Percentiles rank a stretch among this genome's conserved stretches.
Conservation (phyloP, 2,888 invertebrate species). For the Philereme vetulata region DNA sequence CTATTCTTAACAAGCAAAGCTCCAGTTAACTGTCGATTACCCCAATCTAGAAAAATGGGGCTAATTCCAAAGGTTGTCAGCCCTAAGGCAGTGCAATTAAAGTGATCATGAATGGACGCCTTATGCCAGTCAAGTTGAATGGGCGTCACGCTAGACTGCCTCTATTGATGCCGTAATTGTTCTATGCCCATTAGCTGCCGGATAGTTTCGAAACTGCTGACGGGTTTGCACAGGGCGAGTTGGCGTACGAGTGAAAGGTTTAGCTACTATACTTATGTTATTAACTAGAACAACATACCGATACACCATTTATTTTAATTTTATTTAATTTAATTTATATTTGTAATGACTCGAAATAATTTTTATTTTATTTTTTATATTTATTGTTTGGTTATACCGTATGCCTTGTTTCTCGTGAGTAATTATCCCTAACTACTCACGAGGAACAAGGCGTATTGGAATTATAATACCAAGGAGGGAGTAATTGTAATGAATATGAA, state of each 20-base stretch:
- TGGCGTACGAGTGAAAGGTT: not conserved
- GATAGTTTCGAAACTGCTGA: conserved; percentile 5
- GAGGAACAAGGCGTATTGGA: too few relatives aligned
- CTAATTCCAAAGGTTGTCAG: conserved; percentile 19
- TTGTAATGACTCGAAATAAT: too few relatives aligned
- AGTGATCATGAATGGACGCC: conserved; percentile 45
- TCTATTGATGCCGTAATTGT: conserved; percentile 11
- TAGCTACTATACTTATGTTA: not conserved
- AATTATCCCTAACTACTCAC: too few relatives aligned
- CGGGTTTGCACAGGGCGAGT: not conserved
- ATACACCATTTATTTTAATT: too few relatives aligned
- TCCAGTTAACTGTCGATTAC: not conserved
- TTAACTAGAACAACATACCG: too few relatives aligned
- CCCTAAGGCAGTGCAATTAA: conserved; percentile 41
- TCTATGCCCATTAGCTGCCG: conserved; percentile 13
- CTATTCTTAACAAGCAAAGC: too few relatives aligned
- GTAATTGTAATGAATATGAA: too few relatives aligned
- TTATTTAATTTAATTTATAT: too few relatives aligned
- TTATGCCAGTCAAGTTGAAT: conserved; percentile 37
- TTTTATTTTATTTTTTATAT: too few relatives aligned
- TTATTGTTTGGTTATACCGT: too few relatives aligned
- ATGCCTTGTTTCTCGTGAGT: too few relatives aligned
- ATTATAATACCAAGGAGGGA: too few relatives aligned
- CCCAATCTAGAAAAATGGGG: not conserved
- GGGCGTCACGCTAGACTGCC: conserved; percentile 8